Evolutionary conservation across 2,113 vertebrate genomes (phyloP), one percentile per base, ranked within the genome.

Genomic region (Cathartes aura): DNA sequence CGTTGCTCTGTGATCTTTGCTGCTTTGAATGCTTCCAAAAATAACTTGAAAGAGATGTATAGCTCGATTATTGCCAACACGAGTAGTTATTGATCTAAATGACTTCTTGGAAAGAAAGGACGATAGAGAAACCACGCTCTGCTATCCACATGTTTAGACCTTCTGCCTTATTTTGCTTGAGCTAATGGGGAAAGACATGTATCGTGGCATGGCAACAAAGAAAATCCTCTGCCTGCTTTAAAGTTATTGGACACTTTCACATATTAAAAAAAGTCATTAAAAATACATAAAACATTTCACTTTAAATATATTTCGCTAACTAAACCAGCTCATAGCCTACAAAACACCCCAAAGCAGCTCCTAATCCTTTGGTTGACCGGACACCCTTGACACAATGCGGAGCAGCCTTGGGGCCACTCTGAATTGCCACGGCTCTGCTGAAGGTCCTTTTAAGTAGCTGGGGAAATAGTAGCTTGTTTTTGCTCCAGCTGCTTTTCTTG

Each of bases 21-120:
- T 74, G 71, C 52, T 91, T 92, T 92, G 58, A 93, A 72, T 47
- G 42, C 36, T 87, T 83, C 85, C 62, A 89, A 47, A 93, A 87
- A 81, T 67, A 89, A 93, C 85, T 87, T 91, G 72, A 91, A 89
- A 75, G 84, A 38, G 42, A 56, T 15, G 30, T 18, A 4, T 20
- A 32, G 60, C 55, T 72, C 6, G 10, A 26, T 66, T 87, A 80
- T 75, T 93, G 80, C 60, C 55, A 53, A n/a, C 48, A 22, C 0
- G 6, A 55, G 34, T 21, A 47, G 83, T 42, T 91, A 78, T 15
- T 82, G 59, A 73, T 93, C 60, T 72, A 40, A 64, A 68, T 11
- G 59, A 19, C 59, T 48, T n/a, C 59, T 89, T 72, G 64, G 64
- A 82, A 85, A 45, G 79, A 38, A 60, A 63, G 70, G 63, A n/a